Conservation (phyloP, 2,888 invertebrate genomes). For the Parochlus steinenii region DNA sequence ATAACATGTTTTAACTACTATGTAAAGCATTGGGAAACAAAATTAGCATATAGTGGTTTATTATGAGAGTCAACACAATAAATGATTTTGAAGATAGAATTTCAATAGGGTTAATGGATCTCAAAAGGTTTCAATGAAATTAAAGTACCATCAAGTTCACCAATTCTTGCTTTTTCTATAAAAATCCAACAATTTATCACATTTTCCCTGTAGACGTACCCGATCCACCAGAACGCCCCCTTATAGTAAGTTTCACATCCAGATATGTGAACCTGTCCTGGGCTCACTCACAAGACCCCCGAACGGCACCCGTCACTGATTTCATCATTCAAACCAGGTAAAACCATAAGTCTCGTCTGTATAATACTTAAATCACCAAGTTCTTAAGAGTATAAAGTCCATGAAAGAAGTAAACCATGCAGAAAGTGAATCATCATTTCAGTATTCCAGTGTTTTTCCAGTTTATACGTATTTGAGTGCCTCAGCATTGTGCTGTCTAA, state of each 20-base stretch:
- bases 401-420: background rate
- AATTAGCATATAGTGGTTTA: no score
- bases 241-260: conserved; percentile 55
- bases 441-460: no score
- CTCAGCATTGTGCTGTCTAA: no score
- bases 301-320: conserved; percentile 50
- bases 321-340: conserved; percentile 59
- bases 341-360: conserved; percentile 18
- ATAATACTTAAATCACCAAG: no score
- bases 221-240: conserved; percentile 51
- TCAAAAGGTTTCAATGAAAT: background rate
- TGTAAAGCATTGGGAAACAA: no score
- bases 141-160: background rate
- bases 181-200: background rate
- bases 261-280: conserved; percentile 57
- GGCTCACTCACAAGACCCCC: conserved; percentile 51
- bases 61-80: no score
- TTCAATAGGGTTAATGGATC: background rate
- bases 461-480: no score
- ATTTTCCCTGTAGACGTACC: conserved; percentile 39
- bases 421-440: conserved; percentile 11
- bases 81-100: background rate
- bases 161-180: background rate
- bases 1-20: no score
- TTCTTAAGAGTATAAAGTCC: no score